Percentiles rank a stretch among this genome's conserved stretches.
These are phyloP conservation scores for Cassiopea andromeda DNA, from an alignment of 30 jellyfish, hydroid and myxozoan species.

Conservation along the genomic window DNA sequence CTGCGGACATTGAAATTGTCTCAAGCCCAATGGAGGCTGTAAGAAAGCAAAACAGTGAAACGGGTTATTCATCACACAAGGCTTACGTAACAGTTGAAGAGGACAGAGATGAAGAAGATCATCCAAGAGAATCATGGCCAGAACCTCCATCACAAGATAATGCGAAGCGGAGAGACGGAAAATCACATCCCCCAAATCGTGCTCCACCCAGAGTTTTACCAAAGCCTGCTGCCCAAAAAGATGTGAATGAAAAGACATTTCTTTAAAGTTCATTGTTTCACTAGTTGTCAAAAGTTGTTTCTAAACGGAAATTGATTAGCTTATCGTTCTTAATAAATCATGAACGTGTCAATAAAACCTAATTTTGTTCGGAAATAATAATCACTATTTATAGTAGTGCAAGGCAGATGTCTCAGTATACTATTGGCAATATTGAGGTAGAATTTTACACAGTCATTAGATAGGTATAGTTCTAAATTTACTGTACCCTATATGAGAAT, in stretches of 20 bases:
- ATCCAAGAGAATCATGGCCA: slow-evolving; percentile 49
- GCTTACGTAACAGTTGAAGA: slow-evolving; percentile 16
- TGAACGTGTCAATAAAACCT: no score
- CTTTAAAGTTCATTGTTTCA: not conserved
- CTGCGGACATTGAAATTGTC: slow-evolving; percentile 61
- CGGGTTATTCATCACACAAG: slow-evolving; percentile 26
- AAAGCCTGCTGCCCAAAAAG: slow-evolving; percentile 26
- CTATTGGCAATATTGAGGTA: no score
- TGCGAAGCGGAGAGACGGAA: not conserved
- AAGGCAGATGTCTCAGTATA: no score
- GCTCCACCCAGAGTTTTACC: slow-evolving; percentile 62
- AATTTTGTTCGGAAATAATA: no score
- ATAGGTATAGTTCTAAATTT: no score
- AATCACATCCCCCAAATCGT: slow-evolving; percentile 44
- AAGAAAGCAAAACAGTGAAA: slow-evolving; percentile 4
- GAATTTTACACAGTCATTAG: no score
- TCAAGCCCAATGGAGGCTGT: slow-evolving; percentile 64
- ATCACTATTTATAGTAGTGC: no score
- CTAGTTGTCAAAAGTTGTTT: no score
- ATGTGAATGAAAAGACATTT: slow-evolving; percentile 24
- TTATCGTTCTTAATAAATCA: no score
- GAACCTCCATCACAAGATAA: slow-evolving; percentile 22
- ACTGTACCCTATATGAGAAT: no score
- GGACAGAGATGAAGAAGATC: not conserved
- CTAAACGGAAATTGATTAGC: no score